Evolutionary conservation across 2,888 invertebrate genomes (phyloP), one percentile per base, ranked within the genome.

Genomic region (Gymnoscelis rufifasciata): DNA sequence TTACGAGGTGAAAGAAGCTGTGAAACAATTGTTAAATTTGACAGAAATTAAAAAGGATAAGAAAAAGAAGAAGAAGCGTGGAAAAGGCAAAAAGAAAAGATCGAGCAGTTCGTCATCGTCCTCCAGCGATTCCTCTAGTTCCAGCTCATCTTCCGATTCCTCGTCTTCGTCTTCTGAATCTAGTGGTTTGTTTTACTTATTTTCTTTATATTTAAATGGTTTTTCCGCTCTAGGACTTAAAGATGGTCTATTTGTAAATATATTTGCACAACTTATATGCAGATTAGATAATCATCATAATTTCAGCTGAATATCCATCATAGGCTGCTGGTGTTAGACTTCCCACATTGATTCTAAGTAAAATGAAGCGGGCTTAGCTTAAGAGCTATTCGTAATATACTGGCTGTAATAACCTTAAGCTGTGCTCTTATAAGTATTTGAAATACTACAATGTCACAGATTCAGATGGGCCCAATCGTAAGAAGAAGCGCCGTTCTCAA

Each of bases 41-140:
- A 89, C 89, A 6, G 90, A 91, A 54, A 48, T 48, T 37, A 92
- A 92, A 67, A 91, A 92, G 33, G 91, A 91, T 43, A 92, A 91
- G 73, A 92, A 92, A 71, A 91, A 91, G 71, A 92, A 91, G 70
- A 90, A 90, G 64, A 91, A 91, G 59, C 90, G 91, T 47, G 91
- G 92, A 62, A 92, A 92, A 71, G 90, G 91, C 50, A 91, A 91
- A 65, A 90, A 90, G 74, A 91, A 90, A 61, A 83, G 90, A 19
- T 91, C 92, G 24, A 91, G 91, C 58, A 91, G 90, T 59, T 91
- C 90, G 0, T 92, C 92, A 15, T 93, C 93, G 0, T 92, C 92
- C 36, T 92, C 92, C 0, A 91, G 90, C 45, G 92, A 92, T 14
- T 92, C 92, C 10, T 92, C 92, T 29, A 92, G 92, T 8, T 90